phyloP scores from a whole-genome alignment of 2,797 vertebrate genomes.

The Poecilia picta region DNA sequence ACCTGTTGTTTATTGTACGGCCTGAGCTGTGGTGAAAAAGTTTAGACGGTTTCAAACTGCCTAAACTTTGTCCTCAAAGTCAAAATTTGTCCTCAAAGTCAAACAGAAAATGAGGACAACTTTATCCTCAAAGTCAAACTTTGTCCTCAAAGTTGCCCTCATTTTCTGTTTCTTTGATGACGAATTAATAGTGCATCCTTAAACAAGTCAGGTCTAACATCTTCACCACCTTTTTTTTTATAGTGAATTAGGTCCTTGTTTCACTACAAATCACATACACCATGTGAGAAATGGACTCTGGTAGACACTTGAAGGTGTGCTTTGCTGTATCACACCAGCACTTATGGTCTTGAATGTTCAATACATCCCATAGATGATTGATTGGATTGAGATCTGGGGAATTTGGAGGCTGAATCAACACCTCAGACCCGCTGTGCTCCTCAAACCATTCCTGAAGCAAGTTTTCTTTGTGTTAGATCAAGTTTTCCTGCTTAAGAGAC shows the following conservation, averaged over 20 bases:
- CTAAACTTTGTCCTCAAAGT: no score
- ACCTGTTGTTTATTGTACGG: neutral
- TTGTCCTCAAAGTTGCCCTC: neutral
- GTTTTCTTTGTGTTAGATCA: neutral
- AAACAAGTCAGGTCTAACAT: neutral
- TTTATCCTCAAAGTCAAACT: no score
- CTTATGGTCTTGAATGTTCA: neutral
- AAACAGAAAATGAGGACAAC: no score
- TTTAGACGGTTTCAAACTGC: neutral
- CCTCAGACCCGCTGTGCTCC: neutral
- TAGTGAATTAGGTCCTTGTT: neutral
- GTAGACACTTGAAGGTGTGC: neutral
- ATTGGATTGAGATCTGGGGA: neutral
- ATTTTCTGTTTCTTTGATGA: neutral
- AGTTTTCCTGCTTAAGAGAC: neutral
- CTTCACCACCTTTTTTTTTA: no score
- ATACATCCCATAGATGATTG: neutral
- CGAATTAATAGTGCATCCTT: neutral
- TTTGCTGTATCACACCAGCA: neutral
- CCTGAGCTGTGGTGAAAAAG: neutral
- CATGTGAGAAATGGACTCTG: neutral
- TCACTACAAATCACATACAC: neutral
- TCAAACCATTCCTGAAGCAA: neutral
- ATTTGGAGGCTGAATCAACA: neutral
- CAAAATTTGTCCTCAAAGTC: no score